Evolutionary conservation across 2,113 vertebrate species (phyloP).

Genomic region (Brienomyrus longianalis): DNA sequence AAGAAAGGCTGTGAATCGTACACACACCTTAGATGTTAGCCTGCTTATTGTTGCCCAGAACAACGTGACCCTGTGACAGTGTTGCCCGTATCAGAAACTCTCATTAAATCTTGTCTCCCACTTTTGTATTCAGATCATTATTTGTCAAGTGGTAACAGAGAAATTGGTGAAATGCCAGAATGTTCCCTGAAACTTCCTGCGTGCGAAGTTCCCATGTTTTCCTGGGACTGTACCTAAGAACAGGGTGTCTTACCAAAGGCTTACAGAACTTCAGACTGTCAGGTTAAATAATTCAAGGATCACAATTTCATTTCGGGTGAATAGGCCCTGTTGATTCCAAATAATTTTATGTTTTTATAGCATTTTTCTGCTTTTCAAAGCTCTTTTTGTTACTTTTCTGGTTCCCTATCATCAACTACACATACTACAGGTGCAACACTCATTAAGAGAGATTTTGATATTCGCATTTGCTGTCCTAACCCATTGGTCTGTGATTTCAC

Average conservation of each 20-base stretch:
- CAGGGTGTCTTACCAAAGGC: not conserved
- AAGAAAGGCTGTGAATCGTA: not conserved
- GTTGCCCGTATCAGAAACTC: not conserved
- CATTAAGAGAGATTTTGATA: not conserved
- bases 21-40: not conserved
- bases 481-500: not conserved
- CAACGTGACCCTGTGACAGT: not conserved
- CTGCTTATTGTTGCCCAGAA: not conserved
- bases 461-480: not conserved
- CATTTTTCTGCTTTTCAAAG: not conserved
- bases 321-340: too few relatives aligned
- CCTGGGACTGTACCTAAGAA: not conserved
- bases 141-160: not conserved
- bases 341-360: not conserved
- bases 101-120: not conserved
- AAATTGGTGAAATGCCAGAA: not conserved
- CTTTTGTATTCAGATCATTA: not conserved
- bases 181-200: not conserved
- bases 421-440: not conserved
- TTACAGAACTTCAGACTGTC: not conserved
- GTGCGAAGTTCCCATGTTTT: not conserved
- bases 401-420: not conserved
- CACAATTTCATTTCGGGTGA: not conserved
- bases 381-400: not conserved
- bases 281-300: not conserved